These are phyloP conservation scores for Podotricha telesiphe DNA, from an alignment of 2,888 invertebrate species.

Conservation along the genomic window DNA sequence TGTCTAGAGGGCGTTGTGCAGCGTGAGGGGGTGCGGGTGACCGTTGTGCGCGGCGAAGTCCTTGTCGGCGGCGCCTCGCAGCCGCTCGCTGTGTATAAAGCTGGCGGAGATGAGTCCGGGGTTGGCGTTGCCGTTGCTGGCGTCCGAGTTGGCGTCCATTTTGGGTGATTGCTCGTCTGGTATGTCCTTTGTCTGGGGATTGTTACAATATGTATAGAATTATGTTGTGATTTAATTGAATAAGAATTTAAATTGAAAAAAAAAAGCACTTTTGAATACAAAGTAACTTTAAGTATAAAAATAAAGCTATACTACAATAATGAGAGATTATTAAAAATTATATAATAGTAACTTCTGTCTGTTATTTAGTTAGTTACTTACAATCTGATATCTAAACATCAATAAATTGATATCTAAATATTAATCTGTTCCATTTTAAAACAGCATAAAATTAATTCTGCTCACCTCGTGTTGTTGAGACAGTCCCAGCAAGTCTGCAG, in stretches of 20 bases:
- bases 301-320: too few species aligned
- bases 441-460: too few species aligned
- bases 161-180: slow-evolving; percentile 55
- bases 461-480: slow-evolving; percentile 65
- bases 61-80: slow-evolving; percentile 50
- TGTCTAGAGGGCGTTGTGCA: slow-evolving; percentile 74
- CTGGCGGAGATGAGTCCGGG: slow-evolving; percentile 66
- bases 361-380: too few species aligned
- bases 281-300: too few species aligned
- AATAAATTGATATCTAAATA: too few species aligned
- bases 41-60: slow-evolving; percentile 77
- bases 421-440: too few species aligned
- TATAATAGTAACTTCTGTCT: too few species aligned
- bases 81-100: slow-evolving; percentile 71
- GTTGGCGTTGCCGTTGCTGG: slow-evolving; percentile 61
- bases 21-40: slow-evolving; percentile 68
- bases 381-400: too few species aligned
- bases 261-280: too few species aligned
- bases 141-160: slow-evolving; percentile 25
- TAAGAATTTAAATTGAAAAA: too few species aligned
- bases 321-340: too few species aligned
- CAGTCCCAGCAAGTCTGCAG: slow-evolving; percentile 67
- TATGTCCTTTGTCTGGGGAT: slow-evolving; percentile 67
- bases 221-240: too few species aligned
- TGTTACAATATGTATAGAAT: background rate